Evolutionary conservation across 2,113 vertebrate species (phyloP).

Genomic region (Sakesphorus luctuosus): DNA sequence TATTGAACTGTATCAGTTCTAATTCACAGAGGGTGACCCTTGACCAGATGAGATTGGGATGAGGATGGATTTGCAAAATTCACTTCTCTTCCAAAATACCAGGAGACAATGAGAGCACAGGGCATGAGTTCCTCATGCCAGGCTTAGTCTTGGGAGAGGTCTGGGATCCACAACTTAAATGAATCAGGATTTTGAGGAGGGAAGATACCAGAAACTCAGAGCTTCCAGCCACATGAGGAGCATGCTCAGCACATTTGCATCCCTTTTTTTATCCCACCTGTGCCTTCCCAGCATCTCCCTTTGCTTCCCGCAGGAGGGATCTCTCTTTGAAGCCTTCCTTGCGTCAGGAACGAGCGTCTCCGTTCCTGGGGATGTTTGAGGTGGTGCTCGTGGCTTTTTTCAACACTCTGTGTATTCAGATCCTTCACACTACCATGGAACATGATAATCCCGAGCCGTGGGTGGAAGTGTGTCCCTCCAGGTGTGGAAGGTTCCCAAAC

Average conservation of each 20-base stretch:
- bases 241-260: neutral
- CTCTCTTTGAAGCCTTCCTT: neutral
- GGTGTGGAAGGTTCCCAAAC: neutral
- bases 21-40: no score
- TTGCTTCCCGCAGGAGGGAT: neutral
- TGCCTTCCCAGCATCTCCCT: neutral
- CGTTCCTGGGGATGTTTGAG: conserved; percentile 27
- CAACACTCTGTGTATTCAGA: neutral
- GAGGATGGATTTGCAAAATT: neutral
- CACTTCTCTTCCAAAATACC: neutral
- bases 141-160: no score
- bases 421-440: neutral
- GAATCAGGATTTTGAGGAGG: neutral
- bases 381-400: neutral
- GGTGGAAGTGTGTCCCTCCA: neutral
- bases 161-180: no score
- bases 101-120: neutral
- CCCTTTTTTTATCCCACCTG: neutral
- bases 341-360: neutral
- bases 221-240: neutral
- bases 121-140: neutral
- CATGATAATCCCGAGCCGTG: neutral
- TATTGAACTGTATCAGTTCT: no score
- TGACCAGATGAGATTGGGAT: neutral
- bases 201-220: neutral